A percentile compares a stretch with the other conserved stretches of the same genome.
Evolutionary conservation across 2,797 vertebrate genomes (phyloP).

Genomic region (Odontamblyopus rebecca): DNA sequence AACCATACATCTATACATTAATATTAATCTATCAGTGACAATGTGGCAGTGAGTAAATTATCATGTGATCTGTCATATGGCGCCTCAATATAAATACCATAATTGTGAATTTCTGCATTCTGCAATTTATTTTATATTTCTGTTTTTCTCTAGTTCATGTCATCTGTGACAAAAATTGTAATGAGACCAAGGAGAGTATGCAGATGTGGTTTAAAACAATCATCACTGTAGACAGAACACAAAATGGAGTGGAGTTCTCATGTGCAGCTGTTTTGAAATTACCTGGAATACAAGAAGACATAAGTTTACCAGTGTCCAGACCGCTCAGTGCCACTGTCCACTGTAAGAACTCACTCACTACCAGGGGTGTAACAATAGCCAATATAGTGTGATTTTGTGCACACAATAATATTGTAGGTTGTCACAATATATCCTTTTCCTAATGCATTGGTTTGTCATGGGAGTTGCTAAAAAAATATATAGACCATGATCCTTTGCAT

Average conservation of each 20-base stretch:
- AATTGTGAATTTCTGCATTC: background rate
- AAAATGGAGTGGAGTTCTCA: constrained; percentile 36
- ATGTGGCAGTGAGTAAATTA: background rate
- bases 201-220: constrained; percentile 22
- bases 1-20: background rate
- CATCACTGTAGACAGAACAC: constrained; percentile 35
- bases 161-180: constrained; percentile 12
- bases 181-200: background rate
- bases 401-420: too few species aligned
- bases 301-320: constrained; percentile 25
- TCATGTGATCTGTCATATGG: background rate
- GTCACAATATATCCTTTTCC: too few species aligned
- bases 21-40: background rate
- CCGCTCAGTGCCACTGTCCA: constrained; percentile 47
- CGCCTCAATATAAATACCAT: background rate
- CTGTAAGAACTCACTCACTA: constrained; percentile 61
- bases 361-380: too few species aligned
- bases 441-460: too few species aligned
- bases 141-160: background rate
- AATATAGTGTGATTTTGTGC: too few species aligned
- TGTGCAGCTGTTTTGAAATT: constrained; percentile 65
- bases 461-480: too few species aligned
- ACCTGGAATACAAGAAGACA: background rate
- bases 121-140: background rate
- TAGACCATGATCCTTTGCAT: too few species aligned